Evolutionary conservation across 1,140 invertebrate genomes (phyloP).

Genomic region (Drosophila trapezifrons): DNA sequence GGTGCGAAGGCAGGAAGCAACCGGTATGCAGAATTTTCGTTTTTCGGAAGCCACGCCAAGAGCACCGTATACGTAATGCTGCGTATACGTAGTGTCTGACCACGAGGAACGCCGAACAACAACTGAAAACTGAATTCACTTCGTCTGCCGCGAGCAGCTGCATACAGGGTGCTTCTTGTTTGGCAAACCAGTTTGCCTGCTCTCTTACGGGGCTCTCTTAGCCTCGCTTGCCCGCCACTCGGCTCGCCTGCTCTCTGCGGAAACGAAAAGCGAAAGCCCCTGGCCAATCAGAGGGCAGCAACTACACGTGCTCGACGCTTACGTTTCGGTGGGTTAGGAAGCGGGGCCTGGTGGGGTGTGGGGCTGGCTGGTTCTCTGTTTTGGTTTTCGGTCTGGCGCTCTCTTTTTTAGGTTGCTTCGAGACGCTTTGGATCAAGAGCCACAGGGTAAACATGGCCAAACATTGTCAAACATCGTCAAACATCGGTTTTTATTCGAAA

Average conservation of each 20-base stretch:
- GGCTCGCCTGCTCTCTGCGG: conserved; percentile 35
- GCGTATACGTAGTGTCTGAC: conserved; percentile 51
- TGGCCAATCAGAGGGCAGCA: conserved; percentile 66
- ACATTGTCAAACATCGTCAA: conserved; percentile 6
- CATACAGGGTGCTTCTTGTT: conserved; percentile 47
- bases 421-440: conserved; percentile 3
- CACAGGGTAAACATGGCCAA: conserved; percentile 39
- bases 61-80: conserved; percentile 42
- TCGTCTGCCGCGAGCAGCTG: background rate
- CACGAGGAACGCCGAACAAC: conserved; percentile 75
- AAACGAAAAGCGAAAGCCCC: conserved; percentile 72
- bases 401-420: conserved; percentile 33
- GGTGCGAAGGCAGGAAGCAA: conserved; percentile 30
- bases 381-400: conserved; percentile 58
- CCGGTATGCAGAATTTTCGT: conserved; percentile 50
- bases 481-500: background rate
- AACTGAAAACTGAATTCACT: conserved; percentile 49
- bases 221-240: background rate
- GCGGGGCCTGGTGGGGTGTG: background rate
- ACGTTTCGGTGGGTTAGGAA: background rate
- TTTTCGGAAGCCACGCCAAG: conserved; percentile 41
- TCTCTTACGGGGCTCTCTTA: conserved; percentile 34
- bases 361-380: conserved; percentile 64
- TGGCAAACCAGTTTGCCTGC: conserved; percentile 42
- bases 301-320: conserved; percentile 73